Conservation (phyloP, 2,888 invertebrate genomes). For the Empis stercorea region DNA sequence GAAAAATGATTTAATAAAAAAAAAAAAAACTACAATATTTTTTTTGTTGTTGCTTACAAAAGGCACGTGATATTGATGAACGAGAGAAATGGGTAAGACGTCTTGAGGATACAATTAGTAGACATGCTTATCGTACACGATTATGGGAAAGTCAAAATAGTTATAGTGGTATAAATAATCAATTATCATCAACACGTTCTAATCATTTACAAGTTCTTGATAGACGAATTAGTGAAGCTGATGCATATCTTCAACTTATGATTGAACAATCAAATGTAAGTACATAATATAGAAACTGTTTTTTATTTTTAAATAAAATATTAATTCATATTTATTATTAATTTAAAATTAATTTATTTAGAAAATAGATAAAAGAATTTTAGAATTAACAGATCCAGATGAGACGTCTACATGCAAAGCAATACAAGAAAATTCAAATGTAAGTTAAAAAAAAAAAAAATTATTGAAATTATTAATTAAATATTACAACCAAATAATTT, state of each 20-base stretch:
- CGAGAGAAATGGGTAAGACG: slow-evolving; percentile 93
- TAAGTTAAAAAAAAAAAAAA: slow-evolving; percentile 39
- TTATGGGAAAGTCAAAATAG: slow-evolving; percentile 31
- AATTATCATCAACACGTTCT: slow-evolving; percentile 37
- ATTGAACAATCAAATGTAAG: slow-evolving; percentile 80
- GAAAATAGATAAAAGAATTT: slow-evolving; percentile 55
- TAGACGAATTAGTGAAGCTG: slow-evolving; percentile 84
- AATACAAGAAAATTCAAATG: slow-evolving; percentile 63
- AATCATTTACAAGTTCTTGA: slow-evolving; percentile 59
- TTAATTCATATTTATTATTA: too few species aligned
- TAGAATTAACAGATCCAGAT: slow-evolving; percentile 48
- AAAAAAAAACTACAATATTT: too few species aligned
- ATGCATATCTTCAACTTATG: slow-evolving; percentile 89
- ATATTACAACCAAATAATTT: too few species aligned
- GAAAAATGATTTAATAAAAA: too few species aligned
- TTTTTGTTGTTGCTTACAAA: too few species aligned
- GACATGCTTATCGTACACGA: slow-evolving; percentile 54
- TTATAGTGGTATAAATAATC: slow-evolving; percentile 36
- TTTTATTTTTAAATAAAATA: too few species aligned
- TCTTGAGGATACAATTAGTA: slow-evolving; percentile 83
- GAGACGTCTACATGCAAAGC: slow-evolving; percentile 56
- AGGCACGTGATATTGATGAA: slow-evolving; percentile 90
- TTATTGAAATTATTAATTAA: too few species aligned
- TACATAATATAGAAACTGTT: too few species aligned
- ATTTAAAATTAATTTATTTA: slow-evolving; percentile 33